Evolutionary conservation across 92 coral and sea anemone species (phyloP).

Genomic region (Siderastrea radians): DNA sequence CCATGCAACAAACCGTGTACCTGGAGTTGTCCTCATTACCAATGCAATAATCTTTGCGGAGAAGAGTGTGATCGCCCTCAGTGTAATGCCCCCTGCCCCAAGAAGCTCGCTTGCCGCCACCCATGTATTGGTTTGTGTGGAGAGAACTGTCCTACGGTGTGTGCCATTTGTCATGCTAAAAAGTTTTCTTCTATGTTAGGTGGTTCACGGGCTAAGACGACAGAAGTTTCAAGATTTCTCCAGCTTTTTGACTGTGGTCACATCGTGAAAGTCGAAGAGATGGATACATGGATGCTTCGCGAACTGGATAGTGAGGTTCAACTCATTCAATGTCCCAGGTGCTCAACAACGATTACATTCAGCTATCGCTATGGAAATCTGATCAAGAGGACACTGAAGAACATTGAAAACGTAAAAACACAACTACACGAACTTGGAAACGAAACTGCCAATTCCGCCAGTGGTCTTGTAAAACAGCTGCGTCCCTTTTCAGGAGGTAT

Average conservation of each 20-base stretch:
- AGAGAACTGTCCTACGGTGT: constrained; percentile 78
- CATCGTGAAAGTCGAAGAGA: constrained; percentile 56
- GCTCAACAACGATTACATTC: constrained; percentile 61
- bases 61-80: constrained; percentile 67
- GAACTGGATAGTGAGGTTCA: constrained; percentile 15
- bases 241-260: constrained; percentile 82
- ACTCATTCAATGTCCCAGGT: constrained; percentile 57
- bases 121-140: constrained; percentile 88
- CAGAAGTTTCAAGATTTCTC: constrained; percentile 44
- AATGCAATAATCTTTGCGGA: constrained; percentile 69
- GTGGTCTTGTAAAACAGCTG: background rate
- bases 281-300: constrained; percentile 75
- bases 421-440: background rate
- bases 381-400: constrained; percentile 50
- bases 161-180: constrained; percentile 61
- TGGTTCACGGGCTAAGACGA: constrained; percentile 15
- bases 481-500: background rate
- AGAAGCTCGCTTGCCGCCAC: constrained; percentile 68
- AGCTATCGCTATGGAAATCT: constrained; percentile 73
- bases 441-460: background rate
- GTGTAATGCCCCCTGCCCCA: constrained; percentile 69
- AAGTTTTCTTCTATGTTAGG: constrained; percentile 53
- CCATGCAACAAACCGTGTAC: constrained; percentile 71
- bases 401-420: constrained; percentile 45
- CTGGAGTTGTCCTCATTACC: constrained; percentile 70